Percentiles rank a stretch among this genome's conserved stretches.
phyloP scores from a whole-genome alignment of 2,797 vertebrate genomes.

The Mormyrus hasselquistii region DNA sequence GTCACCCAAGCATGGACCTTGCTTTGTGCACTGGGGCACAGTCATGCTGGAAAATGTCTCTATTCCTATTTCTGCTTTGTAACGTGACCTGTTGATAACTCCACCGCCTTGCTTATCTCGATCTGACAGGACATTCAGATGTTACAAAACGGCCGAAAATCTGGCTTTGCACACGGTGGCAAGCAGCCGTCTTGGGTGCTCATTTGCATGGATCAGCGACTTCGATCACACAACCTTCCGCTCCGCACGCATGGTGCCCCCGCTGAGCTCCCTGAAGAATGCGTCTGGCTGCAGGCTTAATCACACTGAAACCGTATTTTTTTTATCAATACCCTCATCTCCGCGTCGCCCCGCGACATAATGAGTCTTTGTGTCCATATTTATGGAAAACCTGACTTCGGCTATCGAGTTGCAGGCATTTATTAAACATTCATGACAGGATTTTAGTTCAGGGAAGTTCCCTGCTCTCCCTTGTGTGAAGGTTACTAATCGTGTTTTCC shows the following conservation, averaged over 20 bases:
- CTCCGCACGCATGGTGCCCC: not conserved
- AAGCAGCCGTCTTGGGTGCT: not conserved
- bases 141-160: not conserved
- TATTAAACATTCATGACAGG: constrained; percentile 44
- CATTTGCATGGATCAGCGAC: not conserved
- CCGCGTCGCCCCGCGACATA: constrained; percentile 26
- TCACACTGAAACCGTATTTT: constrained; percentile 22
- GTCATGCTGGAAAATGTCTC: not conserved
- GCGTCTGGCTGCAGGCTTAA: constrained; percentile 18
- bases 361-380: constrained; percentile 47
- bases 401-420: constrained; percentile 45
- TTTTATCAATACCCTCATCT: constrained; percentile 34
- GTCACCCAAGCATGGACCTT: not conserved
- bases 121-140: not conserved
- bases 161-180: not conserved
- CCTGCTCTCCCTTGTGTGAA: constrained; percentile 25
- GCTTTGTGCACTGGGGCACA: not conserved
- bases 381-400: constrained; percentile 33
- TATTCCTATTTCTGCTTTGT: not conserved
- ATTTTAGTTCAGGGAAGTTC: constrained; percentile 23
- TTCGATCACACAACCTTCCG: not conserved
- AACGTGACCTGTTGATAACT: not conserved
- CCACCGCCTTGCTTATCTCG: not conserved
- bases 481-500: constrained; percentile 11
- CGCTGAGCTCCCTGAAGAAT: not conserved